These are phyloP conservation scores for Drymonia ruficornis DNA, from an alignment of 2,888 invertebrate genomes.

Conservation along the genomic window DNA sequence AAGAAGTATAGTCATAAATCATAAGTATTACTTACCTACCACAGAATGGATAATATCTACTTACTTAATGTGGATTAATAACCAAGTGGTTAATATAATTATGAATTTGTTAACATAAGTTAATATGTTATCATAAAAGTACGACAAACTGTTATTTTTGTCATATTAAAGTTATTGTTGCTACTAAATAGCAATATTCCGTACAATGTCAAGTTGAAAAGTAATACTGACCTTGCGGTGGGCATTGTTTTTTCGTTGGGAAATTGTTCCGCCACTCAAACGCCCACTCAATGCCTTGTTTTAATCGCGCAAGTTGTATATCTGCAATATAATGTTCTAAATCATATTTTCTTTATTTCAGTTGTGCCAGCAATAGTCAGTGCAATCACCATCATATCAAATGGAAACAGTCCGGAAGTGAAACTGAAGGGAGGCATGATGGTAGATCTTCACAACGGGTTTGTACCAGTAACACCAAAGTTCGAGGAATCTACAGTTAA, in stretches of 20 bases:
- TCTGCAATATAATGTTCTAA: neutral
- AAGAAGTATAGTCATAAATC: neutral
- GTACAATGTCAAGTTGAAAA: slow-evolving; percentile 59
- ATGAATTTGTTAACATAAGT: no score
- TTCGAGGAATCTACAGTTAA: slow-evolving; percentile 39
- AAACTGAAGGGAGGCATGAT: slow-evolving; percentile 74
- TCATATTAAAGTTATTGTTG: slow-evolving; percentile 12
- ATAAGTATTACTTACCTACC: neutral
- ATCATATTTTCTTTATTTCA: slow-evolving; percentile 60
- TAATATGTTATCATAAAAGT: neutral
- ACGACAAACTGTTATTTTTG: slow-evolving; percentile 3
- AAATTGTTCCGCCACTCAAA: slow-evolving; percentile 37
- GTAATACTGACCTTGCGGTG: slow-evolving; percentile 42
- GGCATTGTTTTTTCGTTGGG: slow-evolving; percentile 50
- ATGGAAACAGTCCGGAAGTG: slow-evolving; percentile 78
- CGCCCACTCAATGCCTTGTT: slow-evolving; percentile 9
- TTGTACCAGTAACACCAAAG: slow-evolving; percentile 53
- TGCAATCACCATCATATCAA: slow-evolving; percentile 76
- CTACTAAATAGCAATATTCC: slow-evolving; percentile 30
- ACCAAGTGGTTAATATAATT: neutral
- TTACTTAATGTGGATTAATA: neutral
- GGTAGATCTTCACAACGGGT: slow-evolving; percentile 62
- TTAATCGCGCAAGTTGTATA: slow-evolving; percentile 1
- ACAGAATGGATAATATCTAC: neutral
- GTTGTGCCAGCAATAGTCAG: slow-evolving; percentile 63